These are phyloP conservation scores for Panthera uncia DNA, from an alignment of 2,113 vertebrate species.

Conservation along the genomic window DNA sequence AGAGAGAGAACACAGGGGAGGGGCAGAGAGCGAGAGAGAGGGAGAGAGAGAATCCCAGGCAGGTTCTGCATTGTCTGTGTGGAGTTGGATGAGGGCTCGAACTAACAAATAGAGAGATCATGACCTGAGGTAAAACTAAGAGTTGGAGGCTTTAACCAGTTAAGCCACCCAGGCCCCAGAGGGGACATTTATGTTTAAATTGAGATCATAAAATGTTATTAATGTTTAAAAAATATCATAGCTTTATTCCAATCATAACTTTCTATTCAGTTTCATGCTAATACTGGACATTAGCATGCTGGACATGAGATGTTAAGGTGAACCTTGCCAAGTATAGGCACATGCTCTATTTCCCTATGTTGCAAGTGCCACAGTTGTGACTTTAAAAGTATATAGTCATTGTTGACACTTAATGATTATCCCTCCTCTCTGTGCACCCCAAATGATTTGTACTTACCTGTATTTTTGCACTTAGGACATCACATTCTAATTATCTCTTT, in stretches of 20 bases:
- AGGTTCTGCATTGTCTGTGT: no score
- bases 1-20: no score
- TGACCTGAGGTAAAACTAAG: no score
- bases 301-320: not conserved
- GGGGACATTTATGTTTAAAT: not conserved
- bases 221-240: not conserved
- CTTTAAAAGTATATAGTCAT: not conserved
- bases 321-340: not conserved
- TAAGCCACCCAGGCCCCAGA: no score
- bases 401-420: not conserved
- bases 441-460: not conserved
- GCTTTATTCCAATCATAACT: not conserved
- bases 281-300: not conserved
- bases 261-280: conserved; percentile 36
- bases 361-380: not conserved
- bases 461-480: not conserved
- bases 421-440: not conserved
- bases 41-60: no score
- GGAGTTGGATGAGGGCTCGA: no score
- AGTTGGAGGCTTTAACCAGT: no score
- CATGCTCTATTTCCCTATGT: not conserved
- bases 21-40: no score
- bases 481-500: conserved; percentile 12
- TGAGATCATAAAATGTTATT: not conserved
- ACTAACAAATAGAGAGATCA: no score